A percentile compares a stretch with the other conserved stretches of the same genome.
Conservation (phyloP, 2,888 invertebrate genomes). For the Cerastoderma edule region DNA sequence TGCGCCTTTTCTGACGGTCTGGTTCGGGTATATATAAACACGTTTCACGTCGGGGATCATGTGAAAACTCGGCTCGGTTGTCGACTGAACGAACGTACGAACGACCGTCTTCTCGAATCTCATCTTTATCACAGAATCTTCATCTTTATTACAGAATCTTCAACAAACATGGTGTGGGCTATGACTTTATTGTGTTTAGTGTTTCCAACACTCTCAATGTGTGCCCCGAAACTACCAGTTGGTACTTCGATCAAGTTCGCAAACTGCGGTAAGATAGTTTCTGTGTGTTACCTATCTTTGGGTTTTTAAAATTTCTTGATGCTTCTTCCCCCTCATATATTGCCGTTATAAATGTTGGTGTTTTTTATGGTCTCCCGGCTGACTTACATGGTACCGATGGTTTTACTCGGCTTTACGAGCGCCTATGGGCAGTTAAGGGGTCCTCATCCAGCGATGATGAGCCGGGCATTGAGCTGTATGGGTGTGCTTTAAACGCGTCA, state of each 20-base stretch:
- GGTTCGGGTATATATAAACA: too few species aligned
- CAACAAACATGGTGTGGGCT: background rate
- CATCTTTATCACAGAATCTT: too few species aligned
- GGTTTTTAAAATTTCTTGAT: too few species aligned
- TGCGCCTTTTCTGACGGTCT: too few species aligned
- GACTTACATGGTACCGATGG: background rate
- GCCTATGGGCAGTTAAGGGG: background rate
- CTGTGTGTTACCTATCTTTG: too few species aligned
- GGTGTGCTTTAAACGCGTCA: too few species aligned
- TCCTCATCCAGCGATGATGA: background rate
- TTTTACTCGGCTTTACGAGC: background rate
- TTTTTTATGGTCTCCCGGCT: background rate
- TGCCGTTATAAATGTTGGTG: background rate
- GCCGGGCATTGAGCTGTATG: too few species aligned
- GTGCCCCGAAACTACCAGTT: background rate
- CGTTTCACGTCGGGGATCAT: too few species aligned
- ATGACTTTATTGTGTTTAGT: constrained; percentile 15
- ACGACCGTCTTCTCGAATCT: too few species aligned
- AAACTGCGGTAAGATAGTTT: constrained; percentile 35
- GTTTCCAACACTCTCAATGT: constrained; percentile 26
- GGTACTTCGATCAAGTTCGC: constrained; percentile 19
- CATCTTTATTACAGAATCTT: background rate
- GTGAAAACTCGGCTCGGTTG: too few species aligned
- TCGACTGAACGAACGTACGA: too few species aligned
- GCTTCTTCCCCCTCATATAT: background rate